Conservation (phyloP, 23 tunicate species). For the Diplosoma virens region DNA sequence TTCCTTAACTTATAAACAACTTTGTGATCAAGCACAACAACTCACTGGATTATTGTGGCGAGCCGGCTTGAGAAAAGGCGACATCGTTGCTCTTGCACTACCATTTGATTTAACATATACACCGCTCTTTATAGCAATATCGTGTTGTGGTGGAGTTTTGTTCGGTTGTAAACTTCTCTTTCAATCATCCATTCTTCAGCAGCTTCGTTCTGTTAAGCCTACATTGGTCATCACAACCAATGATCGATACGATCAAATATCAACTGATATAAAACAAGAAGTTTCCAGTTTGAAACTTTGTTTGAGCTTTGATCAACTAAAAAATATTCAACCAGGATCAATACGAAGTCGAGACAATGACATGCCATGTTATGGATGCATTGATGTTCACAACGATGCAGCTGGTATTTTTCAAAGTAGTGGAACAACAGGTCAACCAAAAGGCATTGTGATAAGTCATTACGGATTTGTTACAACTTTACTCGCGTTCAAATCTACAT, state of each 20-base stretch:
- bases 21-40: background rate
- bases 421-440: slow-evolving; percentile 31
- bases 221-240: slow-evolving; percentile 5
- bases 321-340: background rate
- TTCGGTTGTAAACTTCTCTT: background rate
- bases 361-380: slow-evolving; percentile 18
- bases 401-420: slow-evolving; percentile 1
- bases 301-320: slow-evolving; percentile 4
- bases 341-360: background rate
- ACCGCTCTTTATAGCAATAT: background rate
- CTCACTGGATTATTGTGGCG: background rate
- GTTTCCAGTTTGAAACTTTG: slow-evolving; percentile 13
- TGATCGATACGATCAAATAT: background rate
- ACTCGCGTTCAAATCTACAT: background rate
- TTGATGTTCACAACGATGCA: slow-evolving; percentile 20
- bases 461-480: background rate
- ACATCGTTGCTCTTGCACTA: background rate
- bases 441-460: slow-evolving; percentile 20
- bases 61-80: slow-evolving; percentile 14
- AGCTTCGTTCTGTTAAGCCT: slow-evolving; percentile 7
- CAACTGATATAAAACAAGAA: background rate
- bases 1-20: background rate
- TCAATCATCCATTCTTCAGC: background rate
- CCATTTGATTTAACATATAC: slow-evolving; percentile 4
- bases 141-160: slow-evolving; percentile 9